Base-by-base conservation (phyloP, 2,888 invertebrate species). In the Clitarchus hookeri region DNA sequence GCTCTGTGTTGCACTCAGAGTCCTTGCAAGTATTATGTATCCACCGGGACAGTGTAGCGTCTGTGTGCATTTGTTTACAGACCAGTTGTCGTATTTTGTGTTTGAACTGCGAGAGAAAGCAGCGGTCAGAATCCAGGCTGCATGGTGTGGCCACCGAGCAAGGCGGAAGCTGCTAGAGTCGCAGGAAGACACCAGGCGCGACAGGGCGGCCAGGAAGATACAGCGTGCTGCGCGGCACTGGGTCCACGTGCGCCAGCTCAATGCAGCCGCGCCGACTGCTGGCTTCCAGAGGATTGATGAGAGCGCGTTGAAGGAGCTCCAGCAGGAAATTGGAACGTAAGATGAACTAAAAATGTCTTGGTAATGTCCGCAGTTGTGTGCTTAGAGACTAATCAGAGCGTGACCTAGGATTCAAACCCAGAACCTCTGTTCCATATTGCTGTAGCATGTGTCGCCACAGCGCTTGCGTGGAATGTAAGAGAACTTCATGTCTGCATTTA, bases 41-140 rank as follows among this genome's bases (percentile, higher is more conserved):
- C 36, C 36, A 36, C 36, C 4, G 36, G 36, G 4, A n/a, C n/a
- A n/a, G n/a, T n/a, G n/a, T n/a, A n/a, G n/a, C n/a, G n/a, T n/a
- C n/a, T n/a, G n/a, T n/a, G n/a, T n/a, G n/a, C n/a, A 36, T 36
- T 1, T 36, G 3, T 48, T 36, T 82, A 16, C 82, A 82, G 82
- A 27, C 23, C 27, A 82, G 36, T 13, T 82, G 82, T 36, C 27
- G 82, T 82, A 82, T 26, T 26, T 36, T 6, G 16, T 82, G 82
- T 82, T 36, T 26, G 82, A 82, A 44, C 82, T 82, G 36, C 82
- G 23, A 82, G 82, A 82, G 27, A 82, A 82, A 23, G 27, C 82
- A 23, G 82, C 82, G 6, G 23, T 44, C 44, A 82, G 36, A 23
- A 82, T 82, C 44, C 82, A 82, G 44, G 12, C 82, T 36, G 23